Percentiles rank a stretch among this genome's conserved stretches.
Conservation (phyloP, 2,113 vertebrate species). For the Nibea coibor region DNA sequence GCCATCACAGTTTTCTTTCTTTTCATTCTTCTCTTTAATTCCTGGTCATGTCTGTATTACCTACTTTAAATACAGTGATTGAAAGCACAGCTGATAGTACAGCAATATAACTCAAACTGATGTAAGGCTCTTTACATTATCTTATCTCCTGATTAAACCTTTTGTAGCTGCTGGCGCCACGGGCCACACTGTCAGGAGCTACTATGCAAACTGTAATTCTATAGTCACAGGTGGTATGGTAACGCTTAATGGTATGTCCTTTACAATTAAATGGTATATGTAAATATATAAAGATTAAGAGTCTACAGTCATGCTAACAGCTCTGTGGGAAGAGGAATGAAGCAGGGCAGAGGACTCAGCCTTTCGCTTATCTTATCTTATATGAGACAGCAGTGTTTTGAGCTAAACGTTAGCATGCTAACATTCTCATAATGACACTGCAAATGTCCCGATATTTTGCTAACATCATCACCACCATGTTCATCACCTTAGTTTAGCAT, state of each 20-base stretch:
- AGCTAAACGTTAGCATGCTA: too few relatives aligned
- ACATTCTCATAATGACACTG: too few relatives aligned
- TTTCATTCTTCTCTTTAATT: not conserved
- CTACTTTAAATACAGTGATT: not conserved
- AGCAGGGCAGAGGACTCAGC: too few relatives aligned
- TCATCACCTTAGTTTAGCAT: not conserved
- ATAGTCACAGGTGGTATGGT: not conserved
- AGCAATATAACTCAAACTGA: not conserved
- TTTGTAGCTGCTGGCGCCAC: not conserved
- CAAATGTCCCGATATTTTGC: too few relatives aligned
- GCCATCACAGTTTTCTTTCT: not conserved
- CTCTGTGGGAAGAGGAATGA: not conserved
- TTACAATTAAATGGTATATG: not conserved
- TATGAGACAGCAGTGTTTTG: too few relatives aligned
- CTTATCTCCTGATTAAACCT: slow-evolving; percentile 6
- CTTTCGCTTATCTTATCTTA: too few relatives aligned
- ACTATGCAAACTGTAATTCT: not conserved
- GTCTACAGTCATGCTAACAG: not conserved
- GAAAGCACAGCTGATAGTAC: slow-evolving; percentile 7
- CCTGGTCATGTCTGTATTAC: not conserved
- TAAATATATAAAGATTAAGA: not conserved
- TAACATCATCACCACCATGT: too few relatives aligned
- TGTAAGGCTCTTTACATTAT: not conserved
- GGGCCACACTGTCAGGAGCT: not conserved
- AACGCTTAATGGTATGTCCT: not conserved